phyloP scores from a whole-genome alignment of 37 sponge, comb jelly and placozoan genomes.

The Aphrocallistes beatrix region DNA sequence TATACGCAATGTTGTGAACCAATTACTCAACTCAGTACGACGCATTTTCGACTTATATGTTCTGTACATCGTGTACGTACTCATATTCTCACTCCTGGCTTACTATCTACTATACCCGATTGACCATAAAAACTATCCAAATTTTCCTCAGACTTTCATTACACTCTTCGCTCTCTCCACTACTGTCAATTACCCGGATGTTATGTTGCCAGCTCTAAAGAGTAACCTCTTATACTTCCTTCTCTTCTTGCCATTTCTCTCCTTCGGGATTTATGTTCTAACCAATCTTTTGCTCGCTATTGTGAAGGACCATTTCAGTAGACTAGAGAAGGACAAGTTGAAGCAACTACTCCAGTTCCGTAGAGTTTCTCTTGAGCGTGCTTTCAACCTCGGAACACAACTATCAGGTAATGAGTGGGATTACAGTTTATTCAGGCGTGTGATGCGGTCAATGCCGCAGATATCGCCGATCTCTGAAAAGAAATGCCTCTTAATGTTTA shows the following conservation, averaged over 20 bases:
- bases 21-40: neutral
- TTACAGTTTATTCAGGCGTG: neutral
- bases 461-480: neutral
- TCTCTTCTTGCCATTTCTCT: neutral
- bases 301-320: neutral
- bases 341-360: neutral
- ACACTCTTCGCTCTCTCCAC: neutral
- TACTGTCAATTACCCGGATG: neutral
- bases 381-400: neutral
- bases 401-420: neutral
- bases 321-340: neutral
- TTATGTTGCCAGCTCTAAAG: neutral
- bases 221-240: neutral
- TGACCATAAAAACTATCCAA: neutral
- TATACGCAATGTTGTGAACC: constrained; percentile 5
- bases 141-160: neutral
- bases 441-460: neutral
- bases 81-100: neutral
- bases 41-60: neutral
- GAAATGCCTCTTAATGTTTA: neutral
- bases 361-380: neutral
- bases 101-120: neutral
- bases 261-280: neutral
- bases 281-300: neutral
- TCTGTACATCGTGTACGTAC: neutral